A percentile compares a stretch with the other conserved stretches of the same genome.
These are phyloP conservation scores for Alces alces DNA, from an alignment of 2,113 vertebrate genomes.

Conservation along the genomic window DNA sequence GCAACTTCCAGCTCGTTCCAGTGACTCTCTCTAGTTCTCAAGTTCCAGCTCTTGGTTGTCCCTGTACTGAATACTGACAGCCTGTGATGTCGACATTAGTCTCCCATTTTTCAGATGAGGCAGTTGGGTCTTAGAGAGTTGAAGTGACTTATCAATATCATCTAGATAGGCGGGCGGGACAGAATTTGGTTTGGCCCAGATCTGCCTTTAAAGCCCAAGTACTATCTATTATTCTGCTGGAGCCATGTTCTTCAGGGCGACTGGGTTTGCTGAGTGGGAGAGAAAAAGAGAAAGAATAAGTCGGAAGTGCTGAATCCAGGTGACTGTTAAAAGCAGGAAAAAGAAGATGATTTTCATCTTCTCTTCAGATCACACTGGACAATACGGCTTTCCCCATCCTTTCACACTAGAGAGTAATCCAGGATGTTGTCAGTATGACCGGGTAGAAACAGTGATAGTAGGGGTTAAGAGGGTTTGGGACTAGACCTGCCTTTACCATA, in stretches of 20 bases:
- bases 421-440: background rate
- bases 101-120: background rate
- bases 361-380: background rate
- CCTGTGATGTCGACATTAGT: too few species aligned
- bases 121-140: background rate
- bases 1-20: background rate
- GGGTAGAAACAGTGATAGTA: background rate
- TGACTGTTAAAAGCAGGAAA: background rate
- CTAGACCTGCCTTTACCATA: background rate
- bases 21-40: background rate
- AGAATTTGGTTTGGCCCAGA: background rate
- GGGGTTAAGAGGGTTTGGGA: background rate
- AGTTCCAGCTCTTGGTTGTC: too few species aligned
- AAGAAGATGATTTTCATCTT: background rate
- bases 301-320: background rate
- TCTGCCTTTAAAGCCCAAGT: background rate
- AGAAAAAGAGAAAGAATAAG: background rate
- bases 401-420: background rate
- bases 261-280: background rate
- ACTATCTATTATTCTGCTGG: background rate
- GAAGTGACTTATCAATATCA: background rate
- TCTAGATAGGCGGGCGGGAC: background rate
- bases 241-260: background rate
- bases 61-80: background rate
- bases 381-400: background rate